phyloP scores from a whole-genome alignment of 2,113 vertebrate genomes.

The Rana temporaria region DNA sequence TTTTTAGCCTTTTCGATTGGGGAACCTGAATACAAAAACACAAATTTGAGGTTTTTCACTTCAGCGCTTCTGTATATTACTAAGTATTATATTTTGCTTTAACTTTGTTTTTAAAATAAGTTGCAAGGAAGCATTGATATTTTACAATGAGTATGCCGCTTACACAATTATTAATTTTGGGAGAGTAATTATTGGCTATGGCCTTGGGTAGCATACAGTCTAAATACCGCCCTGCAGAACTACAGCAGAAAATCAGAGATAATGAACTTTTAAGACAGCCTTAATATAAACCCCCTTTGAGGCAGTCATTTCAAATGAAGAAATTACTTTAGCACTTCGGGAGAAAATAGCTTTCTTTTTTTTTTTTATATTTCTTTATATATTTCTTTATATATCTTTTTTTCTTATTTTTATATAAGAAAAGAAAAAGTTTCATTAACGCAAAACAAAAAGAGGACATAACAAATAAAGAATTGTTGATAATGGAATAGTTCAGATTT shows the following conservation, averaged over 20 bases:
- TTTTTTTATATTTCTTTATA: too few relatives aligned
- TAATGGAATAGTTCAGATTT: slow-evolving; percentile 31
- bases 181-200: background rate
- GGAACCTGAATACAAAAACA: too few relatives aligned
- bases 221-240: background rate
- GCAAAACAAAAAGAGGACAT: background rate
- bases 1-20: too few relatives aligned
- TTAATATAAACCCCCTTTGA: slow-evolving; percentile 20
- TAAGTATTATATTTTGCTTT: too few relatives aligned
- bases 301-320: slow-evolving; percentile 31
- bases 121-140: too few relatives aligned
- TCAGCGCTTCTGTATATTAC: too few relatives aligned
- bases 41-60: too few relatives aligned
- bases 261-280: slow-evolving; percentile 21
- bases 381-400: too few relatives aligned
- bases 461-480: background rate
- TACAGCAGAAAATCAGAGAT: background rate
- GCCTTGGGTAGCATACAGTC: background rate
- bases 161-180: background rate
- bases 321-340: slow-evolving; percentile 36
- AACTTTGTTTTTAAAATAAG: too few relatives aligned
- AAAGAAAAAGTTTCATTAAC: slow-evolving; percentile 39
- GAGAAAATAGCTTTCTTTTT: slow-evolving; percentile 16
- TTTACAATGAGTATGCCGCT: background rate
- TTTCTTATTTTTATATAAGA: slow-evolving; percentile 10